These are phyloP conservation scores for Ormyrus thymus DNA, from an alignment of 2,888 invertebrate genomes.

Conservation along the genomic window DNA sequence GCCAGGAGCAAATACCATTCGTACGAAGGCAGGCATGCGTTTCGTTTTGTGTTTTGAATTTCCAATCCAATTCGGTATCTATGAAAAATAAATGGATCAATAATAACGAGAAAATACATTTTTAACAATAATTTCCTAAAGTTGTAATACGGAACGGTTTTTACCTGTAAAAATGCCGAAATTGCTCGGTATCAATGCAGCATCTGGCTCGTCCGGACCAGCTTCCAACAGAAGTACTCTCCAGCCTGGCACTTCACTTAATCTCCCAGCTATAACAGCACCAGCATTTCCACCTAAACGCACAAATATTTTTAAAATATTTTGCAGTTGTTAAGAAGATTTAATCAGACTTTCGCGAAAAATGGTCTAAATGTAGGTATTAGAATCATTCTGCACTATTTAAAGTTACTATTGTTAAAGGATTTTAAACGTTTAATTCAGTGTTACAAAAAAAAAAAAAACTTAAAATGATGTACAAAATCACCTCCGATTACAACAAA, in stretches of 20 bases:
- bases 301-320: too few relatives aligned
- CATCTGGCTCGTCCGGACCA: slow-evolving; percentile 82
- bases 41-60: slow-evolving; percentile 81
- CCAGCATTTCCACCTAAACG: slow-evolving; percentile 79
- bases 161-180: slow-evolving; percentile 64
- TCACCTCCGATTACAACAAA: slow-evolving; percentile 81
- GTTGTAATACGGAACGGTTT: background rate
- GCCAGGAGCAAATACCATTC: slow-evolving; percentile 79
- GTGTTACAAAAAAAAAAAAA: too few relatives aligned
- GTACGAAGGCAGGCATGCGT: slow-evolving; percentile 77
- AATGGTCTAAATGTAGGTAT: too few relatives aligned
- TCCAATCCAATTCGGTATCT: slow-evolving; percentile 80
- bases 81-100: background rate
- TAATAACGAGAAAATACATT: background rate
- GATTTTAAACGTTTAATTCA: too few relatives aligned
- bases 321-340: too few relatives aligned
- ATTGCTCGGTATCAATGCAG: slow-evolving; percentile 72
- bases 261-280: slow-evolving; percentile 78
- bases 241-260: slow-evolving; percentile 80
- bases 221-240: slow-evolving; percentile 82
- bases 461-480: slow-evolving; percentile 11
- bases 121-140: slow-evolving; percentile 16
- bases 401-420: too few relatives aligned
- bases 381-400: too few relatives aligned
- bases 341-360: too few relatives aligned